Evolutionary conservation across 1,140 invertebrate genomes (phyloP).

Genomic region (Chironomus tepperi): DNA sequence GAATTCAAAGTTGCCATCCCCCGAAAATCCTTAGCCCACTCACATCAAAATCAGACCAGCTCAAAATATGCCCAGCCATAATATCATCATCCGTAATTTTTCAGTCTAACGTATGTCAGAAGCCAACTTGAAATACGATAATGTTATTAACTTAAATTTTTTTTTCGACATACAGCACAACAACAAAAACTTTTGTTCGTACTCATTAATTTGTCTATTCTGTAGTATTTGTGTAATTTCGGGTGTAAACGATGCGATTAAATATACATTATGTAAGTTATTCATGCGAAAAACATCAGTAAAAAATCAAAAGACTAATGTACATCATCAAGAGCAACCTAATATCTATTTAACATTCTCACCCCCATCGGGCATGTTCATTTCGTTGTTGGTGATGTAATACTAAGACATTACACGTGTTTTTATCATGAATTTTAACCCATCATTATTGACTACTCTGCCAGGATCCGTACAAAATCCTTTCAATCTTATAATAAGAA

Average conservation of each 20-base stretch:
- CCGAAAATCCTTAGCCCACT: too few species aligned
- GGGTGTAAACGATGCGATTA: conserved; percentile 20
- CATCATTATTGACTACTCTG: not conserved
- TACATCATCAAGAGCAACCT: not conserved
- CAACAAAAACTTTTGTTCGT: too few species aligned
- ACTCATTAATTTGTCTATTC: not conserved
- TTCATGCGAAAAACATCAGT: not conserved
- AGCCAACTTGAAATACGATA: too few species aligned
- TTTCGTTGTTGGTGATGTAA: conserved; percentile 19
- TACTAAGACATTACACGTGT: conserved; percentile 20
- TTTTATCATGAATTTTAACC: not conserved
- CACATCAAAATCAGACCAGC: too few species aligned
- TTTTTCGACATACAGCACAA: too few species aligned
- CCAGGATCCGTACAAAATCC: not conserved
- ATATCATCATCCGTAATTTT: too few species aligned
- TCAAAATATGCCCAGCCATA: too few species aligned
- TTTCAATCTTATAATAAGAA: not conserved
- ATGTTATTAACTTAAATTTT: too few species aligned
- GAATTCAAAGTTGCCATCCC: too few species aligned
- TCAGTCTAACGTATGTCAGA: too few species aligned
- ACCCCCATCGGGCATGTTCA: not conserved
- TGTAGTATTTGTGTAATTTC: not conserved
- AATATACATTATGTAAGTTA: conserved; percentile 17
- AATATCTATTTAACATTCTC: not conserved
- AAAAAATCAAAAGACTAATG: conserved; percentile 1